These are phyloP conservation scores for Tyrophagus putrescentiae DNA, from an alignment of 1,140 invertebrate species.

Conservation along the genomic window DNA sequence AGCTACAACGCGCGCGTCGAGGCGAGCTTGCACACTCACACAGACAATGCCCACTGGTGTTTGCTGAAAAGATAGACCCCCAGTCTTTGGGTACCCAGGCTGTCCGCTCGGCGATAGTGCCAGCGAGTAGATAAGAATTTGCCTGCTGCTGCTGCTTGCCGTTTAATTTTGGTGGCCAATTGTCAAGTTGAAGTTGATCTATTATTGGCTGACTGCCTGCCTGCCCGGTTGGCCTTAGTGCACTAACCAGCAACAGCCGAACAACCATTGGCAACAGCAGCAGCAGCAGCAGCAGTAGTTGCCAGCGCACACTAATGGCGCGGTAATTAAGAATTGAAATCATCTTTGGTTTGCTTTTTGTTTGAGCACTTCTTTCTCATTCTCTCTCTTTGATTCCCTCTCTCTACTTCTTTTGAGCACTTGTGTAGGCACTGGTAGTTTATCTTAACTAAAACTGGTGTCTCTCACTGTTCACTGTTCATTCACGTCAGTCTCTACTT, in stretches of 20 bases:
- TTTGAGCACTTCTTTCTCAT: not conserved
- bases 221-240: not conserved
- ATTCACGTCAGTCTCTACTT: constrained; percentile 3
- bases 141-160: not conserved
- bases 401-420: no score
- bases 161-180: not conserved
- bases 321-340: constrained; percentile 16
- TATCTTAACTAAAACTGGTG: constrained; percentile 21
- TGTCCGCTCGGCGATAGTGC: constrained; percentile 8
- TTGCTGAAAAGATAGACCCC: no score
- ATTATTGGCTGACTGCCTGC: not conserved
- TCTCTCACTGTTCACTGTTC: constrained; percentile 7
- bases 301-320: constrained; percentile 6
- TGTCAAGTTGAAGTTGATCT: constrained; percentile 3
- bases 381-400: no score
- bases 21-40: no score
- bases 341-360: constrained; percentile 18
- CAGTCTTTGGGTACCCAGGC: no score
- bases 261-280: no score
- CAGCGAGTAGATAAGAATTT: not conserved
- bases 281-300: no score
- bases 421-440: constrained; percentile 5
- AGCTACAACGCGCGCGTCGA: no score
- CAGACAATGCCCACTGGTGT: constrained; percentile 1
- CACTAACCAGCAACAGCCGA: no score